Conservation (phyloP, 2,888 invertebrate species). For the Sesamia inferens region DNA sequence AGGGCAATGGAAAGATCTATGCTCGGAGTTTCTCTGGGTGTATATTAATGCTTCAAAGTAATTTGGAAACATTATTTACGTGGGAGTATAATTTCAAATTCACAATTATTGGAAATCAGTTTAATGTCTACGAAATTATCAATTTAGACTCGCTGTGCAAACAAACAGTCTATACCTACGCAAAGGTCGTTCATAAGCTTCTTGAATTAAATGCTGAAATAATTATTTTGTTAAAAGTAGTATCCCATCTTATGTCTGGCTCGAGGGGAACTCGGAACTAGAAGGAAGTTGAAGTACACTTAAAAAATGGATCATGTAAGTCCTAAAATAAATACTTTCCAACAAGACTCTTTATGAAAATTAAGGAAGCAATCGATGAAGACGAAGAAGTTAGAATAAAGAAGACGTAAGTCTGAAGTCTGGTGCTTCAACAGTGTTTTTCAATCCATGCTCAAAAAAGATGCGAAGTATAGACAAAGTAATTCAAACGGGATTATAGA, state of each 20-base stretch:
- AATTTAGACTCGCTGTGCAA: background rate
- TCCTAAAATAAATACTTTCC: background rate
- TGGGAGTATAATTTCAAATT: conserved; percentile 22
- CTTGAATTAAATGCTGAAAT: background rate
- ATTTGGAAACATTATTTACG: conserved; percentile 30
- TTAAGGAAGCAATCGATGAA: background rate
- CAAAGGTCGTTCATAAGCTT: background rate
- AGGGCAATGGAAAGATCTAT: too few species aligned
- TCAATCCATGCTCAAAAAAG: background rate
- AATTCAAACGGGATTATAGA: conserved; percentile 11
- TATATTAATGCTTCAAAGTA: conserved; percentile 10
- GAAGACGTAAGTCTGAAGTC: background rate
- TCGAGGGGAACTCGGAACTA: background rate
- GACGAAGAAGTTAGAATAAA: background rate
- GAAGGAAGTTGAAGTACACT: background rate
- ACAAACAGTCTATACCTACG: background rate
- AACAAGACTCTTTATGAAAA: background rate
- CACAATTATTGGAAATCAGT: conserved; percentile 19
- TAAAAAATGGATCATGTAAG: background rate
- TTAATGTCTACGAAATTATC: conserved; percentile 33
- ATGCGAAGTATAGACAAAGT: background rate
- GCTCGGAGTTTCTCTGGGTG: too few species aligned
- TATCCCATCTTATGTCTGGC: background rate
- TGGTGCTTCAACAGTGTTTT: background rate
- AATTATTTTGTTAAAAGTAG: background rate